Percentiles rank a stretch among this genome's conserved stretches.
These are phyloP conservation scores for Diplodus puntazzo DNA, from an alignment of 2,797 vertebrate genomes.

Conservation along the genomic window DNA sequence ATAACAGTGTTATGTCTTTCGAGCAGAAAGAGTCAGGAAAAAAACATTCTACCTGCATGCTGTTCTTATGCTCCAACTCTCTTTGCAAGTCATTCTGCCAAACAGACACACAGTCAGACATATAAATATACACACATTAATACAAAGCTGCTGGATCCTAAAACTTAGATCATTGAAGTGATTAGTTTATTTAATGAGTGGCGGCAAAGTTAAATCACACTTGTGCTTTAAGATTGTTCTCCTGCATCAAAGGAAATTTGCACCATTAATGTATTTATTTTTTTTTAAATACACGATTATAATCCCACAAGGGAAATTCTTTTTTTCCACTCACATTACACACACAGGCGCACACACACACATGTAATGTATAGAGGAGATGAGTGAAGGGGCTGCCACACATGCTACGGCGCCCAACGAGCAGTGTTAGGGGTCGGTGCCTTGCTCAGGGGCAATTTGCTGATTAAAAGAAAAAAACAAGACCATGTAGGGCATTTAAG, in stretches of 20 bases:
- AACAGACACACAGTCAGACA: constrained; percentile 19
- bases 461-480: not conserved
- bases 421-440: no score
- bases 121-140: not conserved
- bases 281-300: no score
- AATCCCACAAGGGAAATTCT: no score
- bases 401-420: no score
- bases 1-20: not conserved
- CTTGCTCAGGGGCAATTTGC: not conserved
- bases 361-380: no score
- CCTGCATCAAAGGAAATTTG: not conserved
- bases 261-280: not conserved
- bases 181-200: not conserved
- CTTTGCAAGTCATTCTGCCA: constrained; percentile 89
- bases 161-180: not conserved
- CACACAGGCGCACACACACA: no score
- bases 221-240: not conserved
- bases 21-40: not conserved
- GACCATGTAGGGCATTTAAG: not conserved
- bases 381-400: no score
- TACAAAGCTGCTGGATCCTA: not conserved
- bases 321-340: no score
- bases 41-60: constrained; percentile 84
- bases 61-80: constrained; percentile 90
- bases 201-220: not conserved